Conservation (phyloP, 2,888 invertebrate species). For the Eilema sororculum region DNA sequence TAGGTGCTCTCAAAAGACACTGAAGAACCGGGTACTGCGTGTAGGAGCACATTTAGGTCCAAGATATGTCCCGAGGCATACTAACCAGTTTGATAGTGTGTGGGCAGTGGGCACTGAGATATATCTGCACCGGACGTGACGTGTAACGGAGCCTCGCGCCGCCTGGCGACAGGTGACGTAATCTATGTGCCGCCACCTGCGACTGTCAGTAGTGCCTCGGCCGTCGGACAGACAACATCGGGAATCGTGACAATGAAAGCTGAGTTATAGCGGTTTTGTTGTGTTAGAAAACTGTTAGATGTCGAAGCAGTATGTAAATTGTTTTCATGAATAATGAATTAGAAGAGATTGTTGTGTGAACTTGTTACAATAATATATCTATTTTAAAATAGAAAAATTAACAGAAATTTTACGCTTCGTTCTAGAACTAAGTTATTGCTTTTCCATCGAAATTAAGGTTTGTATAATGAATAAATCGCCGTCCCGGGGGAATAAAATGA, state of each 20-base stretch:
- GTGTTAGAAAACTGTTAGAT: slow-evolving; percentile 24
- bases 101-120: slow-evolving; percentile 1
- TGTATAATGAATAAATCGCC: too few relatives aligned
- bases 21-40: too few relatives aligned
- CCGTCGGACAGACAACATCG: slow-evolving; percentile 23
- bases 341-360: background rate
- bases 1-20: too few relatives aligned
- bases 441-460: background rate
- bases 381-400: too few relatives aligned
- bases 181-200: slow-evolving; percentile 32
- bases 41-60: too few relatives aligned
- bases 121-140: slow-evolving; percentile 31
- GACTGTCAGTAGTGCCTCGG: slow-evolving; percentile 31
- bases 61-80: too few relatives aligned
- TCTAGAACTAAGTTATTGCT: background rate
- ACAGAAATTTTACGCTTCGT: too few relatives aligned
- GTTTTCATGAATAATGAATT: slow-evolving; percentile 2
- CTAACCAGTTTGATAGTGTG: background rate
- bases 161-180: slow-evolving; percentile 40
- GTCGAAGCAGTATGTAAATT: background rate
- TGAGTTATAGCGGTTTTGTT: slow-evolving; percentile 43
- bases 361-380: background rate
- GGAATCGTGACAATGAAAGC: slow-evolving; percentile 24
- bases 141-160: slow-evolving; percentile 35
- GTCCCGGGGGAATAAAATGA: too few relatives aligned